Percentiles rank a stretch among this genome's conserved stretches.
Evolutionary conservation across 2,113 vertebrate genomes (phyloP).

Genomic region (Grallaria varia): DNA sequence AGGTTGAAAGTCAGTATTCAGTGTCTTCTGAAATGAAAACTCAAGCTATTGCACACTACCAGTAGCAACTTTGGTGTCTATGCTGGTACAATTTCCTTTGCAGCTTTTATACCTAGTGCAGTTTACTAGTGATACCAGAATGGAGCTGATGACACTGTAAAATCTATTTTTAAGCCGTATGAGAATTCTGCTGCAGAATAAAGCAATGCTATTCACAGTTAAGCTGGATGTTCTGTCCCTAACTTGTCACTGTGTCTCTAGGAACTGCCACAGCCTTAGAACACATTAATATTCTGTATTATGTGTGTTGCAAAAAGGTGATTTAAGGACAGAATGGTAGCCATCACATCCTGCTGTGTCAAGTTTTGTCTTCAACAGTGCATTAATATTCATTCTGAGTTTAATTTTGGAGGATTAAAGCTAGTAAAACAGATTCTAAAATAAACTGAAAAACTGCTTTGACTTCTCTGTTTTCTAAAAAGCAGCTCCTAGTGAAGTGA

Average conservation of each 20-base stretch:
- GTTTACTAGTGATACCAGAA: conserved; percentile 31
- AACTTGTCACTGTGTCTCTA: conserved; percentile 49
- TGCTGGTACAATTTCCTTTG: not conserved
- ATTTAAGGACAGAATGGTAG: conserved; percentile 44
- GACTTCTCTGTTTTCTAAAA: not conserved
- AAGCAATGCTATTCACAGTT: conserved; percentile 14
- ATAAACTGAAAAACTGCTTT: not conserved
- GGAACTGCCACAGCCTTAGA: conserved; percentile 28
- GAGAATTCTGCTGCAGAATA: conserved; percentile 16
- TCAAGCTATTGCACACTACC: not conserved
- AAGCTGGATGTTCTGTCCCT: conserved; percentile 20
- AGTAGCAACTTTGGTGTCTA: conserved; percentile 1
- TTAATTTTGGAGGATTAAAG: not conserved
- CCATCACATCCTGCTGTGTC: not conserved
- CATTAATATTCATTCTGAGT: not conserved
- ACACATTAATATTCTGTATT: conserved; percentile 46
- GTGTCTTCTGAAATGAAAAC: conserved; percentile 57
- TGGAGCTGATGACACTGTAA: conserved; percentile 37
- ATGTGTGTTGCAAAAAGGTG: conserved; percentile 5
- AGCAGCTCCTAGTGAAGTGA: not conserved
- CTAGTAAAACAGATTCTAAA: not conserved
- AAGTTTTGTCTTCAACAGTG: not conserved
- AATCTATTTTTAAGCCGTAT: conserved; percentile 46
- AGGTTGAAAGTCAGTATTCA: conserved; percentile 55
- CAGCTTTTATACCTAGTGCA: not conserved